phyloP scores from a whole-genome alignment of 2,888 invertebrate species.

The Luperina testacea region DNA sequence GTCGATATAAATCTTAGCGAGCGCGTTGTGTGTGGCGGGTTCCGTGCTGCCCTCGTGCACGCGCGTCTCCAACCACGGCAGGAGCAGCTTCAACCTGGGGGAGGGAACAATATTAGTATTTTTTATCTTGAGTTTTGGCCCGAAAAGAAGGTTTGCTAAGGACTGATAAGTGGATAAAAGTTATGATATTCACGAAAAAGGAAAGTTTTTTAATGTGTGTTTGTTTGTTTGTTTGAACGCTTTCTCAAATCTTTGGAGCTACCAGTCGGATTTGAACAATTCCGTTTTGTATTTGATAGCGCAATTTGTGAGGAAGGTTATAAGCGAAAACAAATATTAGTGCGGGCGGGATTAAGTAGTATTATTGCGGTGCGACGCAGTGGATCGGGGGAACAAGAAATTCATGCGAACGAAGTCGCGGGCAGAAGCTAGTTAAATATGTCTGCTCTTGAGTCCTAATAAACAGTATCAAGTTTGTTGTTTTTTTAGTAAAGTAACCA shows the following conservation, averaged over 20 bases:
- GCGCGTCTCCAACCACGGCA: slow-evolving; percentile 99
- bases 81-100: slow-evolving; percentile 94
- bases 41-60: slow-evolving; percentile 99
- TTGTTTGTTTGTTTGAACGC: not conserved
- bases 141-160: not conserved
- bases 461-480: not conserved
- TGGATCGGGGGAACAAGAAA: too few species aligned
- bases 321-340: too few species aligned
- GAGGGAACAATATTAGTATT: not conserved
- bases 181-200: not conserved
- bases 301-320: not conserved
- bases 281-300: not conserved
- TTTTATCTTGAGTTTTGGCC: not conserved
- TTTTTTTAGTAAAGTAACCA: not conserved
- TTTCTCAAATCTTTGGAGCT: not conserved
- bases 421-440: not conserved
- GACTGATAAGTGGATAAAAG: not conserved
- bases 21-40: slow-evolving; percentile 99
- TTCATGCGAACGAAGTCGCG: too few species aligned
- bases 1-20: slow-evolving; percentile 99
- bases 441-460: not conserved
- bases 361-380: too few species aligned
- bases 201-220: not conserved
- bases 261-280: not conserved
- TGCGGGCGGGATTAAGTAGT: too few species aligned